These are phyloP conservation scores for Lasioglossum morio DNA, from an alignment of 2,888 invertebrate species.

Conservation along the genomic window DNA sequence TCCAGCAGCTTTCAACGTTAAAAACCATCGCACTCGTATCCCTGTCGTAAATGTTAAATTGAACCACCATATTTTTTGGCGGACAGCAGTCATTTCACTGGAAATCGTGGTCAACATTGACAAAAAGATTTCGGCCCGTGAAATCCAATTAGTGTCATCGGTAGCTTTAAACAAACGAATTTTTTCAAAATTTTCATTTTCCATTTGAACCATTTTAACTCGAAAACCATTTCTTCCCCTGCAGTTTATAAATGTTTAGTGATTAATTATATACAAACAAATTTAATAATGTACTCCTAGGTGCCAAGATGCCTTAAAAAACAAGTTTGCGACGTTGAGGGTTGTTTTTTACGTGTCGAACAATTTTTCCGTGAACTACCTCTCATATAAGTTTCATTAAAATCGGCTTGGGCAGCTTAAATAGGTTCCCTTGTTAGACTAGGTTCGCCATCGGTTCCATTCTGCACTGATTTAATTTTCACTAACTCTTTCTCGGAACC, in stretches of 20 bases:
- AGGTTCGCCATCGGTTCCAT: neutral
- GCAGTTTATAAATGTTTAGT: no score
- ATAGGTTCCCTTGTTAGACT: neutral
- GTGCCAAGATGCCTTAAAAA: no score
- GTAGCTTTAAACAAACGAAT: no score
- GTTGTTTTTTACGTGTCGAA: neutral
- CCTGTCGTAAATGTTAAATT: neutral
- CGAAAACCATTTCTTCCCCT: no score
- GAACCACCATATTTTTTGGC: neutral
- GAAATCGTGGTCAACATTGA: neutral
- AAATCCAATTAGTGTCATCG: no score
- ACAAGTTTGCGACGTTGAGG: neutral
- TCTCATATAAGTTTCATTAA: neutral
- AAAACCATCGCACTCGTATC: slow-evolving; percentile 27
- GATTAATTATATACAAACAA: no score
- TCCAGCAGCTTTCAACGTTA: slow-evolving; percentile 34
- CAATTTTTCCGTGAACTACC: neutral
- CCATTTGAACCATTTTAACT: no score
- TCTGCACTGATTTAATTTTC: slow-evolving; percentile 38
- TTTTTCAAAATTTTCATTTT: no score
- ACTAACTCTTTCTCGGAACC: slow-evolving; percentile 31
- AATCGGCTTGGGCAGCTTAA: neutral
- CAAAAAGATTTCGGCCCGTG: neutral
- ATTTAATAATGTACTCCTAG: no score
- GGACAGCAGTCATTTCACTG: neutral